A percentile compares a stretch with the other conserved stretches of the same genome.
phyloP scores from a whole-genome alignment of 2,888 invertebrate genomes.

The Laspeyria flexula region DNA sequence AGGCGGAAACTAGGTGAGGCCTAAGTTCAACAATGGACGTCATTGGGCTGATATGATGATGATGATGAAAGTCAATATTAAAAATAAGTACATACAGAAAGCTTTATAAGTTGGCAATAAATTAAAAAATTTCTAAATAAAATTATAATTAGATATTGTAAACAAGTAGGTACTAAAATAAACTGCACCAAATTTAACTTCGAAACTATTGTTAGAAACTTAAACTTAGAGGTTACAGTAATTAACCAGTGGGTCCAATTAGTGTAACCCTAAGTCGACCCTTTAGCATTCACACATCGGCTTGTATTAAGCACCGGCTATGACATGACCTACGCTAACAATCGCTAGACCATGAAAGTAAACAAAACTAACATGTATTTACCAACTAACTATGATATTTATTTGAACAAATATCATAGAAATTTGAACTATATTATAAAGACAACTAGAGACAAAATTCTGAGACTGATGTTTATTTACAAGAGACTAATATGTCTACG shows the following conservation, averaged over 20 bases:
- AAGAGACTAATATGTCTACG: too few relatives aligned
- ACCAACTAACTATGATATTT: neutral
- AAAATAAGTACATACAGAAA: too few relatives aligned
- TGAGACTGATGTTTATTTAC: too few relatives aligned
- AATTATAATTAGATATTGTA: neutral
- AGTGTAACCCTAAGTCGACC: neutral
- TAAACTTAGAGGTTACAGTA: neutral
- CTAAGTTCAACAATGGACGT: too few relatives aligned
- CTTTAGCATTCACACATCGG: neutral
- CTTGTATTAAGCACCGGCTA: constrained; percentile 11
- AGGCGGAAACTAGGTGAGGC: too few relatives aligned
- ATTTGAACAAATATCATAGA: constrained; percentile 10
- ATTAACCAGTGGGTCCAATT: neutral
- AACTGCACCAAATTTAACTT: neutral
- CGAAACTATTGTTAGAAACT: neutral
- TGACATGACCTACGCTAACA: constrained; percentile 49
- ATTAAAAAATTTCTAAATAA: too few relatives aligned
- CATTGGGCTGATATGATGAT: too few relatives aligned
- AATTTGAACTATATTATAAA: constrained; percentile 27
- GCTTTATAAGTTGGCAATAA: too few relatives aligned
- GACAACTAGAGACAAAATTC: constrained; percentile 21
- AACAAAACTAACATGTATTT: constrained; percentile 33
- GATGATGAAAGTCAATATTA: too few relatives aligned
- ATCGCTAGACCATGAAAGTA: constrained; percentile 47
- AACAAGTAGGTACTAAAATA: neutral